These are phyloP conservation scores for Nyctibius bracteatus DNA, from an alignment of 2,113 vertebrate genomes.

Conservation along the genomic window DNA sequence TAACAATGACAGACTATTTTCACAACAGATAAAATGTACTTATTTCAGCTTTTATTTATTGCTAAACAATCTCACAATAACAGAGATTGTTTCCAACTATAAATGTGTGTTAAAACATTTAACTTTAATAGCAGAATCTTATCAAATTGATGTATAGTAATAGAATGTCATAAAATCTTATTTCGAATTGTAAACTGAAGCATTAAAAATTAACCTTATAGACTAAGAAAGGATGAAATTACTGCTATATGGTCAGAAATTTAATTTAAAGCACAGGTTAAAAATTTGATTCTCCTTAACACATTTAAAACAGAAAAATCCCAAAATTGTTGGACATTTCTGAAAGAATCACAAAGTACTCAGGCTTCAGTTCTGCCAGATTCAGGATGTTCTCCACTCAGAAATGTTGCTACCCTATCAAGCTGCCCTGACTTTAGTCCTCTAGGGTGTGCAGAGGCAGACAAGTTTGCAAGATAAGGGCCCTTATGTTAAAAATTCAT, in stretches of 20 bases:
- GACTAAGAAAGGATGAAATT: background rate
- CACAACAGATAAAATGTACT: constrained; percentile 11
- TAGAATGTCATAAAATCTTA: background rate
- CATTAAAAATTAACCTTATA: constrained; percentile 23
- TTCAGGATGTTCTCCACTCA: background rate
- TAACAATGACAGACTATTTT: constrained; percentile 1
- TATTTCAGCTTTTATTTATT: constrained; percentile 7
- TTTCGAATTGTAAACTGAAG: constrained; percentile 28
- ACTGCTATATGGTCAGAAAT: background rate
- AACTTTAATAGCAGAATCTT: constrained; percentile 17
- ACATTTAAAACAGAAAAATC: background rate
- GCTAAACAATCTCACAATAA: background rate
- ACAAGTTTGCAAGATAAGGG: background rate
- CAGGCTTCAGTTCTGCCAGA: background rate
- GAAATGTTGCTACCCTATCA: background rate
- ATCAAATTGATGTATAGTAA: background rate
- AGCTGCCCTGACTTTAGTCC: constrained; percentile 10
- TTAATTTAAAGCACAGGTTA: background rate
- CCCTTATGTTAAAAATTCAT: constrained; percentile 47
- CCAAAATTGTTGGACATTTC: background rate
- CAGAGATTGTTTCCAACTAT: background rate
- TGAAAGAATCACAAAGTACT: background rate
- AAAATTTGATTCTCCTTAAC: background rate
- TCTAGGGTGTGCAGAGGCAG: constrained; percentile 4
- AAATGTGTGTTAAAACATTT: constrained; percentile 32